Conservation (phyloP, 2,113 vertebrate species). For the Trichomycterus rosablanca region DNA sequence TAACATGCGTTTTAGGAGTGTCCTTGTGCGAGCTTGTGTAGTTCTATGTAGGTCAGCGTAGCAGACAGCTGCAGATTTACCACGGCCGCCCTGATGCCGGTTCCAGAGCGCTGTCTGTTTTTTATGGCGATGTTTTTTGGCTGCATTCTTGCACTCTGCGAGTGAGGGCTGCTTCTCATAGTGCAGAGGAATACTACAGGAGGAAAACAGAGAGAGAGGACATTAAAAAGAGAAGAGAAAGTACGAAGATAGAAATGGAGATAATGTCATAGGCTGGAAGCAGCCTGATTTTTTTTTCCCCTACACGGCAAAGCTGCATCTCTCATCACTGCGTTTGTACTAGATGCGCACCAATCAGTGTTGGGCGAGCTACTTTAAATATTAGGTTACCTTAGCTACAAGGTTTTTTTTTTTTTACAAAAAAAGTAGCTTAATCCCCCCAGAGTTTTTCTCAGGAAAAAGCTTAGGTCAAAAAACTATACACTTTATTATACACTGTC, state of each 20-base stretch:
- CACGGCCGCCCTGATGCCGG: constrained; percentile 53
- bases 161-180: constrained; percentile 35
- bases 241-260: constrained; percentile 29
- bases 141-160: constrained; percentile 49
- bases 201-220: constrained; percentile 11
- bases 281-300: too few species aligned
- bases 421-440: too few species aligned
- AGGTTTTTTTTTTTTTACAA: too few species aligned
- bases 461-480: too few species aligned
- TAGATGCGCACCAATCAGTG: too few species aligned
- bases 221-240: constrained; percentile 1
- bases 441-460: too few species aligned
- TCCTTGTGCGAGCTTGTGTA: constrained; percentile 22
- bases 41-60: constrained; percentile 41
- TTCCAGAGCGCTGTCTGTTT: constrained; percentile 68
- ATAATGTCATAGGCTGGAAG: too few species aligned
- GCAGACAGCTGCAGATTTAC: constrained; percentile 39
- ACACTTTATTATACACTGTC: too few species aligned
- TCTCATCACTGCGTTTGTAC: too few species aligned
- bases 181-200: constrained; percentile 37
- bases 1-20: constrained; percentile 36
- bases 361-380: too few species aligned
- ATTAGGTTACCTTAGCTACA: too few species aligned
- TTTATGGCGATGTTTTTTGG: constrained; percentile 69
- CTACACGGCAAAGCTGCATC: too few species aligned